Conservation (phyloP, 2,888 invertebrate genomes). For the Apamea epomidion region DNA sequence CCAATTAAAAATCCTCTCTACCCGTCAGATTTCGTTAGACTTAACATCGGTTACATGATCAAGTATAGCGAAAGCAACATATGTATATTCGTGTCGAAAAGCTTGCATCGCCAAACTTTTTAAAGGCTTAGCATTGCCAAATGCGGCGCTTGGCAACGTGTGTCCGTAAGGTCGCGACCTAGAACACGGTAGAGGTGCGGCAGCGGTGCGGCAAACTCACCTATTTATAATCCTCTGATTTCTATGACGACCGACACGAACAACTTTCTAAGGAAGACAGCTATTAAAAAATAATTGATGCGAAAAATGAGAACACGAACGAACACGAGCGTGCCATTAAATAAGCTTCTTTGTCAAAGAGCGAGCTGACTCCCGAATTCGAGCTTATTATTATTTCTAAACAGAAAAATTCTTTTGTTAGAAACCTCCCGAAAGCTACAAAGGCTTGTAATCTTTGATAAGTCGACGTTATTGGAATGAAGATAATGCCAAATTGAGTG, state of each 20-base stretch:
- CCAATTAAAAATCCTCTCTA: constrained; percentile 14
- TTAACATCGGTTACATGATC: constrained; percentile 39
- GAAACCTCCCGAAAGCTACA: constrained; percentile 36
- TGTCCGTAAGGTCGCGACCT: constrained; percentile 66
- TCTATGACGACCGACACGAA: constrained; percentile 48
- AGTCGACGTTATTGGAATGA: constrained; percentile 60
- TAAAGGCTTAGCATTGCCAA: constrained; percentile 62
- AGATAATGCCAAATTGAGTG: constrained; percentile 65
- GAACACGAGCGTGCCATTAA: constrained; percentile 57
- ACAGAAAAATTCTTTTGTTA: constrained; percentile 54
- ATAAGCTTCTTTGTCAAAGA: constrained; percentile 61
- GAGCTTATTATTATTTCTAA: constrained; percentile 59
- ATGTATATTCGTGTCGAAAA: constrained; percentile 35
- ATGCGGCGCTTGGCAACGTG: constrained; percentile 62
- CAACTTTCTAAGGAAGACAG: constrained; percentile 50
- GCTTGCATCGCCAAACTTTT: constrained; percentile 58
- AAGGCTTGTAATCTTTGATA: constrained; percentile 61
- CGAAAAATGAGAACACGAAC: constrained; percentile 51
- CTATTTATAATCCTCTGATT: constrained; percentile 55
- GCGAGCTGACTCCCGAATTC: constrained; percentile 58
- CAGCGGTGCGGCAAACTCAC: constrained; percentile 63
- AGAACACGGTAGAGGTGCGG: constrained; percentile 65
- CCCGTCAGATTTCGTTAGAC: constrained; percentile 23
- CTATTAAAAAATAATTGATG: constrained; percentile 61
- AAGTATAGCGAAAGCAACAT: constrained; percentile 26